Evolutionary conservation across 1,140 invertebrate genomes (phyloP).

Genomic region (Steinernema khuongi): DNA sequence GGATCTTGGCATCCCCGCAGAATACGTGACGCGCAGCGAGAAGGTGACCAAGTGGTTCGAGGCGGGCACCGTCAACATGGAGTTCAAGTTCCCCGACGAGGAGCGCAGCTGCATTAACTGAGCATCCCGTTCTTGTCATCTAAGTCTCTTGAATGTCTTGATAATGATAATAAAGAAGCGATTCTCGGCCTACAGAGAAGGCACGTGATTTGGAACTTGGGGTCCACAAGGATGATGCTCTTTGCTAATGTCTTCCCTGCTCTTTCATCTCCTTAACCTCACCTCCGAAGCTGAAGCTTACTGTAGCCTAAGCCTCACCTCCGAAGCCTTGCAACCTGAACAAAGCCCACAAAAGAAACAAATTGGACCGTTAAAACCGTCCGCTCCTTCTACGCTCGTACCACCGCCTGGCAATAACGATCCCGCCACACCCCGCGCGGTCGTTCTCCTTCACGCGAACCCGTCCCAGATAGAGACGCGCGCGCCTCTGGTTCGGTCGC

Average conservation of each 20-base stretch:
- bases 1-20: constrained; percentile 38
- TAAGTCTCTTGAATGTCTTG: neutral
- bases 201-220: too few relatives aligned
- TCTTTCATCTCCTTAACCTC: too few relatives aligned
- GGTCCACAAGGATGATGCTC: too few relatives aligned
- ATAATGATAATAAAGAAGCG: neutral
- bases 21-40: constrained; percentile 38
- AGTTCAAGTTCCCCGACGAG: constrained; percentile 45
- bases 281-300: too few relatives aligned
- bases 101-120: constrained; percentile 42
- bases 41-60: constrained; percentile 49
- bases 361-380: too few relatives aligned
- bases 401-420: too few relatives aligned
- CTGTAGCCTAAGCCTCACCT: too few relatives aligned
- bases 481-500: neutral
- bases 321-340: too few relatives aligned
- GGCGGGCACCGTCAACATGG: constrained; percentile 49
- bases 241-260: too few relatives aligned
- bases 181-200: neutral
- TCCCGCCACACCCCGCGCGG: constrained; percentile 4
- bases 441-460: neutral
- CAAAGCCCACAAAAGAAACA: too few relatives aligned
- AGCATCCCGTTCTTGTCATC: neutral
- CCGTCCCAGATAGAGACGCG: neutral
- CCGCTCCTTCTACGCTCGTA: too few relatives aligned